phyloP scores from a whole-genome alignment of 2,797 vertebrate genomes.

The Coluber constrictor region DNA sequence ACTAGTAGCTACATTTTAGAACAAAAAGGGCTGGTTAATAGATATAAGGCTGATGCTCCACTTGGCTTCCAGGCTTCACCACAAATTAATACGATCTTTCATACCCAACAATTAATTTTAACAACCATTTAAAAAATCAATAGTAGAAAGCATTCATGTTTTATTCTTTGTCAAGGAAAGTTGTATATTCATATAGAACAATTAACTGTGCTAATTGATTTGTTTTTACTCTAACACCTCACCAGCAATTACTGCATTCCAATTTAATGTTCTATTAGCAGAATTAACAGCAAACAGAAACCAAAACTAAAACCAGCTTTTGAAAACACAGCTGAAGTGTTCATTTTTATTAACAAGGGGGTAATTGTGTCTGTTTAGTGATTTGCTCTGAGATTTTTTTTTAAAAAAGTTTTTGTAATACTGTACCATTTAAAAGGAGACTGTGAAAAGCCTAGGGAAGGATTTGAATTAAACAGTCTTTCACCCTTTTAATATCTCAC shows the following conservation, averaged over 20 bases:
- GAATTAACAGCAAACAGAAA: slow-evolving; percentile 68
- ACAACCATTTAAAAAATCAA: neutral
- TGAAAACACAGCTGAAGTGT: slow-evolving; percentile 68
- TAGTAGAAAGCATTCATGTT: fast-evolving
- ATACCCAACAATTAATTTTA: neutral
- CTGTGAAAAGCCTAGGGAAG: slow-evolving; percentile 80
- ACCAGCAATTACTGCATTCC: slow-evolving; percentile 30
- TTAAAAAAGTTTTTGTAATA: slow-evolving; percentile 77
- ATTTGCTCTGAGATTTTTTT: slow-evolving; percentile 72
- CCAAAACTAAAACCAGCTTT: slow-evolving; percentile 67
- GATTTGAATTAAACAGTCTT: slow-evolving; percentile 85
- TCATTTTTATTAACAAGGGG: slow-evolving; percentile 73
- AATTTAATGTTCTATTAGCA: slow-evolving; percentile 26
- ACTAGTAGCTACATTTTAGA: slow-evolving; percentile 36
- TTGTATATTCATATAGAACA: slow-evolving; percentile 39
- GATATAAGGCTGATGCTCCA: slow-evolving; percentile 22
- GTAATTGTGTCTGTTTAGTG: slow-evolving; percentile 81
- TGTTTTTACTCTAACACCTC: slow-evolving; percentile 31
- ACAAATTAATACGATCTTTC: neutral
- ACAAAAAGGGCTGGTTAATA: slow-evolving; percentile 14
- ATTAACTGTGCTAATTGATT: slow-evolving; percentile 22
- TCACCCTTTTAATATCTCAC: slow-evolving; percentile 85
- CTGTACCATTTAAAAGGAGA: slow-evolving; percentile 78
- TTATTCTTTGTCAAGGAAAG: neutral
- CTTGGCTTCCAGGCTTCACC: slow-evolving; percentile 22